phyloP scores from a whole-genome alignment of 2,888 invertebrate species.

The Carterocephalus palaemon region DNA sequence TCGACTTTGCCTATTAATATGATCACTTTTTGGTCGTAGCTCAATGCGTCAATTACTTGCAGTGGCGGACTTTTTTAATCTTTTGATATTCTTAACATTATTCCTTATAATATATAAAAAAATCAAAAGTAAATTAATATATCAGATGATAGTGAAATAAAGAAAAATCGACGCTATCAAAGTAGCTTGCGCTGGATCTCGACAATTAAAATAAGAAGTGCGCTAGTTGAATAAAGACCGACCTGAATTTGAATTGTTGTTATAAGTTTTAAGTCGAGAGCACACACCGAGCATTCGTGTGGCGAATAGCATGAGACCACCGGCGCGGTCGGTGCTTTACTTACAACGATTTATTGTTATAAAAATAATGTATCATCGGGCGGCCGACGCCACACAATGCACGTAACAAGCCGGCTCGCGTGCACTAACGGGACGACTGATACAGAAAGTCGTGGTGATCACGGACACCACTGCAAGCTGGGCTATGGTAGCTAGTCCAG shows the following conservation, averaged over 20 bases:
- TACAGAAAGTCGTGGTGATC: constrained; percentile 15
- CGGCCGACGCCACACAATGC: constrained; percentile 62
- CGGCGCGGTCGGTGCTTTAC: constrained; percentile 71
- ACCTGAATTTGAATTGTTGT: constrained; percentile 29
- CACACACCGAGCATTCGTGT: constrained; percentile 30
- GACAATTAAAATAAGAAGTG: constrained; percentile 24
- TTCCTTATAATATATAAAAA: too few species aligned
- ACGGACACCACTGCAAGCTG: constrained; percentile 5
- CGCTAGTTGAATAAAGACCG: constrained; percentile 30
- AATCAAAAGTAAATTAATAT: constrained; percentile 5
- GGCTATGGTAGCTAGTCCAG: neutral
- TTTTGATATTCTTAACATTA: too few species aligned
- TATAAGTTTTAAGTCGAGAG: constrained; percentile 29
- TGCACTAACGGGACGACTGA: constrained; percentile 52
- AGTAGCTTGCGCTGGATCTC: constrained; percentile 14
- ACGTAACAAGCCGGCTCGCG: constrained; percentile 67
- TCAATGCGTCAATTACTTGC: too few species aligned
- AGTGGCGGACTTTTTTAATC: too few species aligned
- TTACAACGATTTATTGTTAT: constrained; percentile 77
- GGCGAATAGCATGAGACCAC: constrained; percentile 53
- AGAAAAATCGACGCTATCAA: constrained; percentile 4
- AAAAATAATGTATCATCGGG: constrained; percentile 78
- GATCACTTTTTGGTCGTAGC: too few species aligned
- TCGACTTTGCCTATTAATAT: too few species aligned
- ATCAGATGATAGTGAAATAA: constrained; percentile 2